Evolutionary conservation across 2,888 invertebrate species (phyloP), one percentile per base, ranked within the genome.

Genomic region (Mantis religiosa): DNA sequence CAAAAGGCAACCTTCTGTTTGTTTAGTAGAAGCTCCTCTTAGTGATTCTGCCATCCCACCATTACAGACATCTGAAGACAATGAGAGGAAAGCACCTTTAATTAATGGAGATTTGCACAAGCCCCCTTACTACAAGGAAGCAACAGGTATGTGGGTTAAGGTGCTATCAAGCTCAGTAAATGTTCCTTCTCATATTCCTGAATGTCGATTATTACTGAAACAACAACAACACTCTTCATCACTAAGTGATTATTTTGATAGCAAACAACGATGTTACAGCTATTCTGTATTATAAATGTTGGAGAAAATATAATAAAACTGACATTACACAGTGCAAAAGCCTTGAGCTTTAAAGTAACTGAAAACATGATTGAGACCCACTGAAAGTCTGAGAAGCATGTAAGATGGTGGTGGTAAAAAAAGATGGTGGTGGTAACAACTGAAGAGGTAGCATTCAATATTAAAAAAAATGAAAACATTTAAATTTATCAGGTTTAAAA

Each of bases 111-210:
- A 89, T 34, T 83, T 82, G 47, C 84, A 71, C 82, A 88, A 84
- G 9, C 89, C 87, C n/a, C 87, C 89, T 8, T 84, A 82, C 83
- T 89, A 87, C 41, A 85, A 30, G 20, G 89, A 89, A 71, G 85
- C 82, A 27, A 81, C 89, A 90, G 90, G 90, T 90, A 90, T 86
- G 90, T 90, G 87, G 88, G 54, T 89, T 15, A 87, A 89, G 82
- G 86, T 89, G 81, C 41, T 89, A 3, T 82, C 89, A 14, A 88
- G 47, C 27, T 87, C 88, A 47, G 85, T 86, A 20, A 87, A 41
- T 41, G 71, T 85, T 12, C 87, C 89, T n/a, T 88, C 54, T 54
- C 84, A 81, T 28, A 88, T 86, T 28, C 88, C 90, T 20, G 89
- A 90, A 54, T 87, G 81, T 41, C 87, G 84, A 28, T 86, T 85